A percentile compares a stretch with the other conserved stretches of the same genome.
Conservation (phyloP, 2,888 invertebrate genomes). For the Poecilus cupreus region DNA sequence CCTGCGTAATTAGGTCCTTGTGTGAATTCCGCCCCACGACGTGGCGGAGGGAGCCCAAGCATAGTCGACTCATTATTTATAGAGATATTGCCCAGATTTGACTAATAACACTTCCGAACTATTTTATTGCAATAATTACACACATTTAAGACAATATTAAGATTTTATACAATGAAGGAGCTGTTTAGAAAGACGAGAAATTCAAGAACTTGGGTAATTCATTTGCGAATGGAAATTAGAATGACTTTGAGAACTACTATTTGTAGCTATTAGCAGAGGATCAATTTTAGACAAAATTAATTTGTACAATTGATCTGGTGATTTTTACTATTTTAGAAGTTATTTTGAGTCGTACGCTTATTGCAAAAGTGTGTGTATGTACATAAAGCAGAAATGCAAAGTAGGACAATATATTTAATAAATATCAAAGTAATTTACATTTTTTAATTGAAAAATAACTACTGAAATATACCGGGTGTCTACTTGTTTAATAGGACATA, state of each 20-base stretch:
- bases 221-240: background rate
- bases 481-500: no score
- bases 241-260: conserved; percentile 4
- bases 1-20: conserved; percentile 22
- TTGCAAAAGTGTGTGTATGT: no score
- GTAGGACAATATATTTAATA: no score
- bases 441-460: no score
- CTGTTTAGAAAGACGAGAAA: background rate
- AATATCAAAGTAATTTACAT: no score
- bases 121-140: conserved; percentile 37
- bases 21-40: background rate
- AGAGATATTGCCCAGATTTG: conserved; percentile 33
- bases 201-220: conserved; percentile 11
- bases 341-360: no score
- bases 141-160: conserved; percentile 6
- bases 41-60: background rate
- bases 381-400: no score
- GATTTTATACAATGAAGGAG: conserved; percentile 17
- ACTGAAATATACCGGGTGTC: no score
- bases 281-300: conserved; percentile 1
- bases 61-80: conserved; percentile 16
- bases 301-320: no score
- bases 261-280: background rate
- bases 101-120: conserved; percentile 38
- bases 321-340: no score